phyloP scores from a whole-genome alignment of 2,888 invertebrate species.

The Philonicus albiceps region DNA sequence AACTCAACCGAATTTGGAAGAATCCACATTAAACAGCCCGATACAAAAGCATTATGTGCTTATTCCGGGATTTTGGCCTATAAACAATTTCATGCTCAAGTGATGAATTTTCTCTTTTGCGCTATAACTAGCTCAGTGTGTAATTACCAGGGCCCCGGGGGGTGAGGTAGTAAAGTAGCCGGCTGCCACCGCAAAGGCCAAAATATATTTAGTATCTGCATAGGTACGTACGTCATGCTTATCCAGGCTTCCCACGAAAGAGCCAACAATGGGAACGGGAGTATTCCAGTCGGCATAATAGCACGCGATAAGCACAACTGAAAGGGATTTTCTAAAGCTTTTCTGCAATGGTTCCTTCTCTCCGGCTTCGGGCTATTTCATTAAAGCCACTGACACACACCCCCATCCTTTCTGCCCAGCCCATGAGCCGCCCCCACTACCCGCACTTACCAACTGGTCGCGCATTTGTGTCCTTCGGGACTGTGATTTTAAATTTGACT shows the following conservation, averaged over 20 bases:
- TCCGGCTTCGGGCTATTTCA: conserved; percentile 5
- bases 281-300: not conserved
- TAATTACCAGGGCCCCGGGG: conserved; percentile 11
- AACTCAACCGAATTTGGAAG: conserved; percentile 16
- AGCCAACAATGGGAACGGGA: conserved; percentile 7
- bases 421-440: no score
- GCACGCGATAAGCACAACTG: conserved; percentile 26
- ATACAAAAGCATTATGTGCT: conserved; percentile 34
- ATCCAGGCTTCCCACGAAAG: conserved; percentile 22
- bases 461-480: not conserved
- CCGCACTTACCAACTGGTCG: not conserved
- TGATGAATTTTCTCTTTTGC: conserved; percentile 28
- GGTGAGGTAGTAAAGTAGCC: not conserved
- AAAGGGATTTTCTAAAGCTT: conserved; percentile 24
- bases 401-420: not conserved
- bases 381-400: not conserved
- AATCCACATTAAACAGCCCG: conserved; percentile 21
- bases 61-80: conserved; percentile 31
- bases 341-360: conserved; percentile 15
- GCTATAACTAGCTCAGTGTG: conserved; percentile 26
- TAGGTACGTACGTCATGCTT: conserved; percentile 15
- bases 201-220: conserved; percentile 35
- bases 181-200: conserved; percentile 11
- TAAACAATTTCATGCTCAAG: conserved; percentile 36
- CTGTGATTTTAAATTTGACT: conserved; percentile 32